phyloP scores from a whole-genome alignment of 2,888 invertebrate genomes.

The Drosophila hamatofila region DNA sequence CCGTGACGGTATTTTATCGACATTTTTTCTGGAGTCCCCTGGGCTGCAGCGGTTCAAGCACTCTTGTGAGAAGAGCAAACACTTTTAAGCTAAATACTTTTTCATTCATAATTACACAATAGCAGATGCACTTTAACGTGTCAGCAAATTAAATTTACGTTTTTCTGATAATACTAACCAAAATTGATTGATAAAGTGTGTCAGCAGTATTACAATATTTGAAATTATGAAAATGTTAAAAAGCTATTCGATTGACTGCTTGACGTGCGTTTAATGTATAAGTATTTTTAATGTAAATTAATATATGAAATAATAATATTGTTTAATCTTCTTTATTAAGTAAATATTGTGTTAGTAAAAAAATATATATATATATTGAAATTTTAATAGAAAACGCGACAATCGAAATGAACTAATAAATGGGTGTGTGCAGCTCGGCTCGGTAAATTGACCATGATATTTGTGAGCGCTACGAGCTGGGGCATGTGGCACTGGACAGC shows the following conservation, averaged over 20 bases:
- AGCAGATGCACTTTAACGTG: background rate
- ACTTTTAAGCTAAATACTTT: conserved; percentile 9
- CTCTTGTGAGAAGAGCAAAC: conserved; percentile 11
- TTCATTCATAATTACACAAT: background rate
- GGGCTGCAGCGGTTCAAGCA: conserved; percentile 22
- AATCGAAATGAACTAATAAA: background rate
- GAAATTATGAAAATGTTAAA: background rate
- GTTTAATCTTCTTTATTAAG: background rate
- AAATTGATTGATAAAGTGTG: background rate
- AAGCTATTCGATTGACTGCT: background rate
- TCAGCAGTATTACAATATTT: background rate
- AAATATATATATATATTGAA: background rate
- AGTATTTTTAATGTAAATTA: background rate
- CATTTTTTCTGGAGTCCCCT: conserved; percentile 19
- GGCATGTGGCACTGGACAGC: background rate
- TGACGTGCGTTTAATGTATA: background rate
- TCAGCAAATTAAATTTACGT: background rate
- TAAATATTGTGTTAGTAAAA: background rate
- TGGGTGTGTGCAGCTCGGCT: background rate
- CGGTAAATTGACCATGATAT: background rate
- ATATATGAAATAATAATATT: background rate
- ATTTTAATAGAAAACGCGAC: background rate
- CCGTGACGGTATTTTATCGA: conserved; percentile 17
- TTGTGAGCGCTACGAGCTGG: background rate
- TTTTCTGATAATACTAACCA: background rate